Base-by-base conservation (phyloP, 2,888 invertebrate genomes). In the Drosophila colorata region DNA sequence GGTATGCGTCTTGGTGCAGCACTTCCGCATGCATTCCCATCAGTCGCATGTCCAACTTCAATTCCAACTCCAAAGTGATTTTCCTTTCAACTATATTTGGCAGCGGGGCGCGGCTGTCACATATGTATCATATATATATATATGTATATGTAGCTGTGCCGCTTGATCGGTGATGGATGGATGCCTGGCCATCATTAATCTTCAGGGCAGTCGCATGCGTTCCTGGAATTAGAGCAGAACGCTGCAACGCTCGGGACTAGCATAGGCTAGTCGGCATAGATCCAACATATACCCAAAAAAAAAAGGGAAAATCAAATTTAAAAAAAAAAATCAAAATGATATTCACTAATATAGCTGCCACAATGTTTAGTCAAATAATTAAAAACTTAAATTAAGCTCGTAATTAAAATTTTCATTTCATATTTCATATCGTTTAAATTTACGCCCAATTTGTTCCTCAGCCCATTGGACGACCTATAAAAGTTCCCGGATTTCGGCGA, bases 131-230 rank as follows among this genome's bases (percentile, higher is more conserved):
- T 2, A 13, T 11, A 35, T 1, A 25, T 8, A 25, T 37, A 33
- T 38, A 23, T 43, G 23, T 53, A 23, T 43, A 38, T 55, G 41
- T 78, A 38, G 38, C 7, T 25, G 56, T 70, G 71, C 79, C 80
- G 87, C 82, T 76, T 86, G 80, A 87, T 84, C 69, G 76, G 64
- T 89, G 85, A 85, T 78, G 76, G 76, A 85, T 84, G 78, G 59
- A 58, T 58, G 71, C 69, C 64, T 55, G 76, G 70, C 57, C 69
- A 69, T 77, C 89, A 88, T 85, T 87, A 70, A 89, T 85, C 89
- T 84, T 79, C 46, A 28, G 51, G 40, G 37, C 11, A 57, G 64
- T 55, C 23, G 56, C 57, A 28, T 59, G 71, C 38, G 44, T 85
- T 87, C 78, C 75, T 66, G 75, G 88, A 89, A 85, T 67, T 72